Evolutionary conservation across 2,888 invertebrate species (phyloP).

Genomic region (Macaria notata): DNA sequence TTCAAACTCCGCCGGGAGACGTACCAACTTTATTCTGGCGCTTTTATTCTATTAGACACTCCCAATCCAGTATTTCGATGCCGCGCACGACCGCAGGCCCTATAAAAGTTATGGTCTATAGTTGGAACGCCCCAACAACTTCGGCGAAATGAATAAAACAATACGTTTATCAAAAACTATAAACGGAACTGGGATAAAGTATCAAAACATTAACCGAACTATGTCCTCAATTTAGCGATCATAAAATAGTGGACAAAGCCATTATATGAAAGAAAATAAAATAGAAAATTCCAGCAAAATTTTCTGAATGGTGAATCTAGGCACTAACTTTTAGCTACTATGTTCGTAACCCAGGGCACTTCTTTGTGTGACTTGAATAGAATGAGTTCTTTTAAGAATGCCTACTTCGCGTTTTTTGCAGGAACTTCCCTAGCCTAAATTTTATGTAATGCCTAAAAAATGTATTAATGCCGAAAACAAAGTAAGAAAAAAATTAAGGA

Average conservation of each 20-base stretch:
- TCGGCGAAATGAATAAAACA: slow-evolving; percentile 22
- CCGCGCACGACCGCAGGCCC: slow-evolving; percentile 11
- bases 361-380: slow-evolving; percentile 3
- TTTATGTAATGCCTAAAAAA: too few species aligned
- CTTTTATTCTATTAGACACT: slow-evolving; percentile 7
- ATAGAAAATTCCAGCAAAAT: neutral
- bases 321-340: neutral
- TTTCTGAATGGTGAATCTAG: neutral
- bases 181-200: slow-evolving; percentile 31
- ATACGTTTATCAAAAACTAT: slow-evolving; percentile 21
- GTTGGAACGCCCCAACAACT: slow-evolving; percentile 9
- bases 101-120: slow-evolving; percentile 9
- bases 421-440: too few species aligned
- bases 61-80: slow-evolving; percentile 4
- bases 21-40: neutral
- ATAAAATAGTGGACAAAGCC: slow-evolving; percentile 34
- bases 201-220: slow-evolving; percentile 34
- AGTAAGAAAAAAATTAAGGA: too few species aligned
- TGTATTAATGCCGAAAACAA: too few species aligned
- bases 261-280: neutral
- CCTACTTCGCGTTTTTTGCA: too few species aligned
- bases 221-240: slow-evolving; percentile 35
- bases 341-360: neutral
- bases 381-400: neutral
- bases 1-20: neutral